These are phyloP conservation scores for Diaperis boleti DNA, from an alignment of 2,888 invertebrate species.

Conservation along the genomic window DNA sequence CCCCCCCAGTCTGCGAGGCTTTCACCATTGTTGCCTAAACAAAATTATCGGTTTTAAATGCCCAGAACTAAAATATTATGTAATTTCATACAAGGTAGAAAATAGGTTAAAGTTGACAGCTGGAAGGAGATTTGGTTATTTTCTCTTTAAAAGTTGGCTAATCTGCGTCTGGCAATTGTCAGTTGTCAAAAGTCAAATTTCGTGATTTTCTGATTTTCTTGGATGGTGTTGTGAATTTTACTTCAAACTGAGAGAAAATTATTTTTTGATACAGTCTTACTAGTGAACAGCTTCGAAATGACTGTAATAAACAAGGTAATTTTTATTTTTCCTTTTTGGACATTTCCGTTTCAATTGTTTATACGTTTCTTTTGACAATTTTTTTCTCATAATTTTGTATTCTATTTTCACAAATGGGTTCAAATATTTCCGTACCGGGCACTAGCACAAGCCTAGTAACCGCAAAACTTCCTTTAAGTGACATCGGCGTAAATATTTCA, in stretches of 20 bases:
- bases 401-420: constrained; percentile 41
- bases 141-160: not conserved
- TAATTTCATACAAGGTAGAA: not conserved
- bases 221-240: not conserved
- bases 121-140: not conserved
- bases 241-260: not conserved
- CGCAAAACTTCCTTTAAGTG: constrained; percentile 3
- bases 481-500: not conserved
- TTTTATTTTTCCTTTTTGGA: no score
- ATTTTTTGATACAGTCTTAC: not conserved
- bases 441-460: constrained; percentile 19
- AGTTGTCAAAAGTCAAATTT: constrained; percentile 24
- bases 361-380: not conserved
- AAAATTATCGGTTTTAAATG: not conserved
- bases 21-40: constrained; percentile 45
- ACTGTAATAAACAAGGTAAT: constrained; percentile 53
- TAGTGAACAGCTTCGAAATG: constrained; percentile 42
- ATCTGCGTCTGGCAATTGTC: not conserved
- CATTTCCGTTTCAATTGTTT: constrained; percentile 40
- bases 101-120: constrained; percentile 2
- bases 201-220: constrained; percentile 21
- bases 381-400: constrained; percentile 14
- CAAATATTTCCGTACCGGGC: constrained; percentile 44
- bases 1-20: constrained; percentile 70
- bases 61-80: not conserved